Percentiles rank a stretch among this genome's conserved stretches.
Evolutionary conservation across 2,113 vertebrate genomes (phyloP).

Genomic region (Barbus barbus): DNA sequence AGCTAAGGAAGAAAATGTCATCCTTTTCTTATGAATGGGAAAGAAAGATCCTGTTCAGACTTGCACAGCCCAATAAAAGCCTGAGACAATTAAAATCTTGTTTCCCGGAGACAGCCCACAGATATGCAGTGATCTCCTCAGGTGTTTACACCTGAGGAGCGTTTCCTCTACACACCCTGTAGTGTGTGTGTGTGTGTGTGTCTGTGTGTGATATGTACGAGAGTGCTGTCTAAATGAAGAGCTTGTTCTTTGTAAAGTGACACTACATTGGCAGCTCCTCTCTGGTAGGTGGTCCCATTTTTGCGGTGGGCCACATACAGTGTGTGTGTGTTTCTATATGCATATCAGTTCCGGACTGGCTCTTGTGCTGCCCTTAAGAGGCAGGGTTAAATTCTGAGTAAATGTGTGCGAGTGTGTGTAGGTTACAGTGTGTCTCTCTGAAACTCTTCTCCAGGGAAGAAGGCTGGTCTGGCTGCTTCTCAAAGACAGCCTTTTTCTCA

Average conservation of each 20-base stretch:
- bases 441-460: constrained; percentile 59
- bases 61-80: constrained; percentile 60
- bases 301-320: constrained; percentile 18
- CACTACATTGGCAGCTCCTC: constrained; percentile 28
- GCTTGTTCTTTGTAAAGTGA: constrained; percentile 39
- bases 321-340: constrained; percentile 8
- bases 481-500: constrained; percentile 71
- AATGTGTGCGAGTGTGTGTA: constrained; percentile 25
- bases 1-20: background rate
- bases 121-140: constrained; percentile 43
- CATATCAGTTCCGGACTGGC: constrained; percentile 1
- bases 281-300: constrained; percentile 44
- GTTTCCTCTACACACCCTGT: background rate
- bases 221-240: constrained; percentile 21
- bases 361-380: background rate
- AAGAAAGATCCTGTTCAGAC: constrained; percentile 62
- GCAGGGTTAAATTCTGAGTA: constrained; percentile 30
- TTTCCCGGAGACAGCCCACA: constrained; percentile 61
- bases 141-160: constrained; percentile 1
- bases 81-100: constrained; percentile 59
- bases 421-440: constrained; percentile 35
- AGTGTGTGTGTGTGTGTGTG: constrained; percentile 61
- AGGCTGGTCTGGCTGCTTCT: constrained; percentile 63
- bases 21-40: constrained; percentile 54
- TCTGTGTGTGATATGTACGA: constrained; percentile 28